Evolutionary conservation across 23 tunicate genomes (phyloP).

Genomic region (Trididemnum clinides): DNA sequence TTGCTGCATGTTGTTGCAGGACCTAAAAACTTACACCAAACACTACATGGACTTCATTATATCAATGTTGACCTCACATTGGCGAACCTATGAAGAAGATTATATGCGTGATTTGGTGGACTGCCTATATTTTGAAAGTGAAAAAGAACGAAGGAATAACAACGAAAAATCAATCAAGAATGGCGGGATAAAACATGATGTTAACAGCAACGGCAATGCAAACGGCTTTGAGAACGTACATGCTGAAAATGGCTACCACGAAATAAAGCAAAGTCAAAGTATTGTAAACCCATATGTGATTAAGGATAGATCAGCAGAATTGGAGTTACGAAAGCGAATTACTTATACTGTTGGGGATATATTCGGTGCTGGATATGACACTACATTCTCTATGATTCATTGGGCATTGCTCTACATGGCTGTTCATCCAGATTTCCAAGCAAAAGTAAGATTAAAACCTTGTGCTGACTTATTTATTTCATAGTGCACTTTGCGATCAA

Average conservation of each 20-base stretch:
- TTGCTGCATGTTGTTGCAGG: too few species aligned
- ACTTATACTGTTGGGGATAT: slow-evolving; percentile 34
- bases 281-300: background rate
- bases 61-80: slow-evolving; percentile 17
- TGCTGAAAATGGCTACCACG: background rate
- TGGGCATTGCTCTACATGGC: slow-evolving; percentile 63
- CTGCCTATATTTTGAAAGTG: slow-evolving; percentile 39
- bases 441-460: slow-evolving; percentile 18
- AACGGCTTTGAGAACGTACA: background rate
- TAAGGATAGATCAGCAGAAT: background rate
- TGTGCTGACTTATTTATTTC: too few species aligned
- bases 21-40: background rate
- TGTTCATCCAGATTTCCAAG: slow-evolving; percentile 38
- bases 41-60: slow-evolving; percentile 18
- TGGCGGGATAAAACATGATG: background rate
- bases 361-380: slow-evolving; percentile 72
- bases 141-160: slow-evolving; percentile 20
- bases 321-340: slow-evolving; percentile 18
- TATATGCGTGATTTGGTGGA: slow-evolving; percentile 44
- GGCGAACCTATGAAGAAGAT: slow-evolving; percentile 37
- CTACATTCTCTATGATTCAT: slow-evolving; percentile 9
- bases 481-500: too few species aligned
- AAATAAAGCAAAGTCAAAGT: background rate
- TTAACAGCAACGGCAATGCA: background rate
- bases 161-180: slow-evolving; percentile 12